A percentile compares a stretch with the other conserved stretches of the same genome.
These are phyloP conservation scores for Anthonomus grandis DNA, from an alignment of 1,140 invertebrate species.

Conservation along the genomic window DNA sequence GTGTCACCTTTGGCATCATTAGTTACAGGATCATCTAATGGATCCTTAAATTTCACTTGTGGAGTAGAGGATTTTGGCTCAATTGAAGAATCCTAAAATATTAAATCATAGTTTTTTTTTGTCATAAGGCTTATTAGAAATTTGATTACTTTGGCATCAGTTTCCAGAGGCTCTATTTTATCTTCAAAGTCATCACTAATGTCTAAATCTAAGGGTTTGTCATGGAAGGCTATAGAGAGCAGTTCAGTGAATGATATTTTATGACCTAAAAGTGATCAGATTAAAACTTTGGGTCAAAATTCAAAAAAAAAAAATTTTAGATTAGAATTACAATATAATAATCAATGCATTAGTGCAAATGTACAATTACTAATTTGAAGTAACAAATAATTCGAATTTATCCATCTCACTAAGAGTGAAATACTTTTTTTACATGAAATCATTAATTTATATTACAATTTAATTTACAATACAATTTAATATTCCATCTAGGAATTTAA, in stretches of 20 bases:
- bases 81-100: neutral
- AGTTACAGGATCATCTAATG: neutral
- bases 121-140: too few species aligned
- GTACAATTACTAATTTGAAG: too few species aligned
- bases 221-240: conserved; percentile 41
- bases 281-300: neutral
- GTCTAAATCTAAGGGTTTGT: conserved; percentile 30
- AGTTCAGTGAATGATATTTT: conserved; percentile 47
- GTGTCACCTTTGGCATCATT: conserved; percentile 12
- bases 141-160: neutral
- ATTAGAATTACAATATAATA: too few species aligned
- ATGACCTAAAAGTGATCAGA: conserved; percentile 31
- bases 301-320: neutral
- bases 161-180: conserved; percentile 13
- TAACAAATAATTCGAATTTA: too few species aligned
- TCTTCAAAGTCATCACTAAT: conserved; percentile 25
- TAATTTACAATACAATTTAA: too few species aligned
- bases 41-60: conserved; percentile 1
- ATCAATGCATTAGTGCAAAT: too few species aligned
- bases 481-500: too few species aligned
- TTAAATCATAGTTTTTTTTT: too few species aligned
- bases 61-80: conserved; percentile 3
- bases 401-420: too few species aligned
- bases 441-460: too few species aligned
- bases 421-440: too few species aligned